Evolutionary conservation across 2,888 invertebrate genomes (phyloP).

Genomic region (Shargacucullia verbasci): DNA sequence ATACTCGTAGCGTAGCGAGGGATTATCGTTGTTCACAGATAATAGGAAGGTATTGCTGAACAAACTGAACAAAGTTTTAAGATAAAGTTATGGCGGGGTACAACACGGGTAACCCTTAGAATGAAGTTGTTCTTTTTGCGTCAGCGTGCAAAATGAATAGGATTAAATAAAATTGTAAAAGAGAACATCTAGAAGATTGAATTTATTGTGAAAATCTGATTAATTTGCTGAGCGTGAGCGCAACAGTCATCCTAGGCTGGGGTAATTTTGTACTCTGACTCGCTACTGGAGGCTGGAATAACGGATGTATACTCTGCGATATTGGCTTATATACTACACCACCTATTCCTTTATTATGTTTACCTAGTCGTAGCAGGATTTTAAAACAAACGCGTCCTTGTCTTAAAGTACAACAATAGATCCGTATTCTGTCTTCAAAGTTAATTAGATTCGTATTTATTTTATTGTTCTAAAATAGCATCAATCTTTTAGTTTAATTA

Average conservation of each 20-base stretch:
- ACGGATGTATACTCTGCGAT: conserved; percentile 13
- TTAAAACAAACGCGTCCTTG: conserved; percentile 29
- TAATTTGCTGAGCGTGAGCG: conserved; percentile 15
- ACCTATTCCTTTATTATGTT: conserved; percentile 5
- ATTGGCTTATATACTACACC: conserved; percentile 25
- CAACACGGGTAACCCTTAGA: conserved; percentile 27
- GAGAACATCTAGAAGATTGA: conserved; percentile 12
- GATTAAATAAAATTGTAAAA: conserved; percentile 28
- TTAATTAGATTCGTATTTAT: conserved; percentile 37
- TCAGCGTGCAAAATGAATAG: conserved; percentile 16
- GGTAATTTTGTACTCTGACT: not conserved
- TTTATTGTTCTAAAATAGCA: conserved; percentile 21
- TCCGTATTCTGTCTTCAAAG: conserved; percentile 24
- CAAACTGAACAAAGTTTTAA: conserved; percentile 51
- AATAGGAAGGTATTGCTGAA: conserved; percentile 45
- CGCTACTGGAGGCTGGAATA: not conserved
- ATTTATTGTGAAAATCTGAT: conserved; percentile 33
- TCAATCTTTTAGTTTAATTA: conserved; percentile 16
- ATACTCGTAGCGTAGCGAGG: conserved; percentile 22
- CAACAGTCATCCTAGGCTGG: not conserved
- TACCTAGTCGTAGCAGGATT: conserved; percentile 2
- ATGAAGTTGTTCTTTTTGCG: conserved; percentile 42
- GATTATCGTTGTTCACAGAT: conserved; percentile 39
- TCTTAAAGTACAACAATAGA: conserved; percentile 38
- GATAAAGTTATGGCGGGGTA: conserved; percentile 39